phyloP scores from a whole-genome alignment of 2,113 vertebrate species.

The Hiodon tergisus region DNA sequence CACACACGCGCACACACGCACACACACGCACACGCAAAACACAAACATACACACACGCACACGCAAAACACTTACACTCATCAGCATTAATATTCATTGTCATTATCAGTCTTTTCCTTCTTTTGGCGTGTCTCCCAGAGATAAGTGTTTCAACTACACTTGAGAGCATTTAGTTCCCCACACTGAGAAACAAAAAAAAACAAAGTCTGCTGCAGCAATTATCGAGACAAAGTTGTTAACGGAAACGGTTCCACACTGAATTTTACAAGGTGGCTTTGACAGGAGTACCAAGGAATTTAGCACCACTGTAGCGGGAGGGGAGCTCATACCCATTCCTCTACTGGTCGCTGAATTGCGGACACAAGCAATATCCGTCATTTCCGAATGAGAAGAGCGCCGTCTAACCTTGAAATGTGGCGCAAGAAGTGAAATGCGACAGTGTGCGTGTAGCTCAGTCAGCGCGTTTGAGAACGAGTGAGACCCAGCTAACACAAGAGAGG shows the following conservation, averaged over 20 bases:
- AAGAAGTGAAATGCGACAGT: neutral
- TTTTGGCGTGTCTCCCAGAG: neutral
- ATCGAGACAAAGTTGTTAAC: neutral
- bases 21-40: too few species aligned
- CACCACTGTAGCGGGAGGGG: too few species aligned
- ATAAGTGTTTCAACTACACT: neutral
- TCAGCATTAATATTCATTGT: neutral
- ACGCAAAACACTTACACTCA: too few species aligned
- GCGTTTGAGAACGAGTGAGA: neutral
- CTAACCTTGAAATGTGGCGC: neutral
- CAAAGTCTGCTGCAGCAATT: neutral
- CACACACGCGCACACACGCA: too few species aligned
- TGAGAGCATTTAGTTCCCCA: neutral
- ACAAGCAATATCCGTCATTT: neutral
- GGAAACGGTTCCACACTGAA: neutral
- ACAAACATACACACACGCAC: too few species aligned
- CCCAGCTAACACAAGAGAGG: too few species aligned
- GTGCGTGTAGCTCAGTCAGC: neutral
- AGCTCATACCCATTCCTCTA: neutral
- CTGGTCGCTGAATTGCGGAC: neutral
- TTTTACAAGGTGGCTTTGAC: neutral
- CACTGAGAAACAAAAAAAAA: too few species aligned
- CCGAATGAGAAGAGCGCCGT: neutral
- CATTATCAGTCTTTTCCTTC: neutral
- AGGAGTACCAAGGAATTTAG: neutral